Conservation (phyloP, 2,888 invertebrate genomes). For the Acleris emargana region DNA sequence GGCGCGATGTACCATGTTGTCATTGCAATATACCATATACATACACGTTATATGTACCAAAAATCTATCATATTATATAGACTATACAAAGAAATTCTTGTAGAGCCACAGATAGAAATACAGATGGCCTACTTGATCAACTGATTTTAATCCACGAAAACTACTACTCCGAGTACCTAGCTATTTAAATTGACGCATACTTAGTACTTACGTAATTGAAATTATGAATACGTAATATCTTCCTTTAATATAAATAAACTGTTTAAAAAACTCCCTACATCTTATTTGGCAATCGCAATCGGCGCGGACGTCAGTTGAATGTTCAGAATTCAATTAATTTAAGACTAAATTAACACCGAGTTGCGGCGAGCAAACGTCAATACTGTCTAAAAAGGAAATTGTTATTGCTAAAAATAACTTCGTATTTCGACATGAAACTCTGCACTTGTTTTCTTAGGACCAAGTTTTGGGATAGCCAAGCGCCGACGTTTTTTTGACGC, state of each 20-base stretch:
- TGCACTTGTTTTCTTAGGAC: constrained; percentile 16
- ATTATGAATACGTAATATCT: too few relatives aligned
- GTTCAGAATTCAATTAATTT: constrained; percentile 20
- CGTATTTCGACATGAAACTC: constrained; percentile 4
- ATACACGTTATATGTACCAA: not conserved
- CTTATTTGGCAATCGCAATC: not conserved
- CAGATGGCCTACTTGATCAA: too few relatives aligned
- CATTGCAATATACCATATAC: constrained; percentile 5
- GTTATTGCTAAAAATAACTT: constrained; percentile 19
- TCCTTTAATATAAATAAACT: too few relatives aligned
- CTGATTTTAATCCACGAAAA: too few relatives aligned
- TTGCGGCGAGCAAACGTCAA: constrained; percentile 16
- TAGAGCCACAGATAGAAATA: too few relatives aligned
- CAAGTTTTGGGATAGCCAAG: not conserved
- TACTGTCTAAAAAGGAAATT: constrained; percentile 18
- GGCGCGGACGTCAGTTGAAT: constrained; percentile 1
- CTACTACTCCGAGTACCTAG: too few relatives aligned
- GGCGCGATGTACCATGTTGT: constrained; percentile 1
- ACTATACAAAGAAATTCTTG: not conserved
- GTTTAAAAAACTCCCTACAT: not conserved
- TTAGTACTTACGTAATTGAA: too few relatives aligned
- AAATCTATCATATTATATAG: not conserved
- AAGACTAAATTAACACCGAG: constrained; percentile 18
- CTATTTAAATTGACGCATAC: too few relatives aligned
- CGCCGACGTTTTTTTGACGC: not conserved